Conservation (phyloP, 35 echinoderm and acorn worm species). For the Ophiothrix spiculata region DNA sequence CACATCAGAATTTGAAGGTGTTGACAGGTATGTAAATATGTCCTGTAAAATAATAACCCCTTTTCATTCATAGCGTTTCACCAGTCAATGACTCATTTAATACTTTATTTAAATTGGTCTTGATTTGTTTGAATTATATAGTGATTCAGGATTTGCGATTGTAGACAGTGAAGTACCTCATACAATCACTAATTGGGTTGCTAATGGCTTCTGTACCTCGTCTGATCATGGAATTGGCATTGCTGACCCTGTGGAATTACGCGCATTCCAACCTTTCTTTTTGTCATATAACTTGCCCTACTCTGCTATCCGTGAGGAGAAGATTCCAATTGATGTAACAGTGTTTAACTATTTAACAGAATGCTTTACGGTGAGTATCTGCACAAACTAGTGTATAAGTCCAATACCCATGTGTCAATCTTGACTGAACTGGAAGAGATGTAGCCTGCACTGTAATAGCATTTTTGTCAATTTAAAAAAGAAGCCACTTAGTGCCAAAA, state of each 20-base stretch:
- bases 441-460: too few species aligned
- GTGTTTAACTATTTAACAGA: slow-evolving; percentile 80
- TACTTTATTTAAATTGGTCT: neutral
- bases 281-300: slow-evolving; percentile 79
- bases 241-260: slow-evolving; percentile 52
- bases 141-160: slow-evolving; percentile 11
- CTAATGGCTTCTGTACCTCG: slow-evolving; percentile 86
- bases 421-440: too few species aligned
- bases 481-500: too few species aligned
- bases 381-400: too few species aligned
- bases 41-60: neutral
- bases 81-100: too few species aligned
- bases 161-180: slow-evolving; percentile 64
- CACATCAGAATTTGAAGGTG: too few species aligned
- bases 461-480: too few species aligned
- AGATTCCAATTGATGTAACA: slow-evolving; percentile 61
- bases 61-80: neutral
- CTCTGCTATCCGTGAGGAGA: slow-evolving; percentile 81
- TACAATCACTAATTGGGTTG: slow-evolving; percentile 91
- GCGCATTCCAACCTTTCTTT: slow-evolving; percentile 89
- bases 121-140: neutral
- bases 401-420: too few species aligned
- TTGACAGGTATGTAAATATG: neutral
- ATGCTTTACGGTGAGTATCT: slow-evolving; percentile 53
- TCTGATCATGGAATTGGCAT: slow-evolving; percentile 65